Evolutionary conservation across 2,888 invertebrate species (phyloP), one percentile per base, ranked within the genome.

Genomic region (Dolichomitus sp.): DNA sequence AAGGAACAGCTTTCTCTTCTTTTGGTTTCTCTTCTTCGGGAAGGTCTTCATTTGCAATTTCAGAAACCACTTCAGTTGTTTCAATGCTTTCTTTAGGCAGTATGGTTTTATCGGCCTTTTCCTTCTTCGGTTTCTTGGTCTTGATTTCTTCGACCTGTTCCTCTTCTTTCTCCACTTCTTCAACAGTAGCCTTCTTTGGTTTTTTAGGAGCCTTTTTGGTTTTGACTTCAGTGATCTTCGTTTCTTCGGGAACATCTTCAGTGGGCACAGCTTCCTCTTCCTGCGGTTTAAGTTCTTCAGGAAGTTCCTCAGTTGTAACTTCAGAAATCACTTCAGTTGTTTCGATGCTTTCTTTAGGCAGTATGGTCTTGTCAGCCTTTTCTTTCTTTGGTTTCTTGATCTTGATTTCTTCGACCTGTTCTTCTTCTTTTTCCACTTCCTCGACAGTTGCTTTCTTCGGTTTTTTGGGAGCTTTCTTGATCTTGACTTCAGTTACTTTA

Each of bases 21-120:
- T 80, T 66, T 14, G 84, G 84, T 33, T 80, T 84, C 63, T 80
- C 68, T 52, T 77, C 82, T 66, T 76, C 81, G 63, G 72, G 63
- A 17, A 86, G 65, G 82, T 86, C 77, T 80, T 89, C 89, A 57
- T 89, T 87, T 6, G 83, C 78, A 68, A 89, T 86, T 69, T 88
- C 78, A 4, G 87, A 82, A 74, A 88, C 82, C 11, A 87, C 86
- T 70, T 88, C 87, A 23, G 88, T 87, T 59, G 85, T 83, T 74
- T 89, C 86, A 52, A 91, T 89, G 57, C 87, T 87, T 73, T 87
- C 84, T n/a, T 84, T 84, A 3, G 87, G 85, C 14, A 85, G 85
- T 30, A 87, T 72, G 23, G 63, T 84, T 68, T 85, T 87, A 52
- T 87, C 84, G 2, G 86, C 85, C 73, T 84, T 87, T 70, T 81